Base-by-base conservation (phyloP, 2,113 vertebrate species). In the Carassius carassius region DNA sequence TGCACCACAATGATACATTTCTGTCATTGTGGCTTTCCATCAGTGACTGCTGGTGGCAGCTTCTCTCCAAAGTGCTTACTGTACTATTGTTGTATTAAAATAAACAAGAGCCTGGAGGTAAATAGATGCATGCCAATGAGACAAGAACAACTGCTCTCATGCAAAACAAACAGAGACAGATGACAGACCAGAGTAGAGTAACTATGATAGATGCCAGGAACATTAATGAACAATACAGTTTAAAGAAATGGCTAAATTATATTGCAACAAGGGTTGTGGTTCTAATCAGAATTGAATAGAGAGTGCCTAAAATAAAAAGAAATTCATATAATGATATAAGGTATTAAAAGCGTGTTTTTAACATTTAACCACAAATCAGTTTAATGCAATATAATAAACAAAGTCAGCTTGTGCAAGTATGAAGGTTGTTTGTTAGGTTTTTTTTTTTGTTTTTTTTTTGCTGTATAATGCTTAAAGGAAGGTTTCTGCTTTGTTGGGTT, bases 11-110 rank as follows among this genome's bases (percentile, higher is more conserved):
- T 93, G 93, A 93, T 94, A 91, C 89, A 91, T 90, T 90, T 88
- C 91, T 86, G 87, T 92, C 92, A 91, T 80, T 81, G 60, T 21
- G 25, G 70, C 88, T 90, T 91, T 94, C 89, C 90, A 91, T 94
- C 92, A 93, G 69, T 79, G 63, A 76, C 51, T 80, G 70, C 69
- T 76, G 63, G 88, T 81, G 88, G 90, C 88, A 44, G 69, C 49
- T 3, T n/a, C 32, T 37, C 73, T n/a, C 37, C 51, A 90, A 89
- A 92, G 85, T 85, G 88, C 88, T 92, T 89, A 90, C 87, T 89
- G 86, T 89, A 87, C 88, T 74, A 35, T 85, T 88, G 87, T 88
- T 86, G 73, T 88, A 91, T 91, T 90, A 85, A 91, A 91, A 88
- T 87, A 91, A 93, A 93, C 92, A 91, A 87, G 83, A 78, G 78